Evolutionary conservation across 2,888 invertebrate species (phyloP).

Genomic region (Autographa pulchrina): DNA sequence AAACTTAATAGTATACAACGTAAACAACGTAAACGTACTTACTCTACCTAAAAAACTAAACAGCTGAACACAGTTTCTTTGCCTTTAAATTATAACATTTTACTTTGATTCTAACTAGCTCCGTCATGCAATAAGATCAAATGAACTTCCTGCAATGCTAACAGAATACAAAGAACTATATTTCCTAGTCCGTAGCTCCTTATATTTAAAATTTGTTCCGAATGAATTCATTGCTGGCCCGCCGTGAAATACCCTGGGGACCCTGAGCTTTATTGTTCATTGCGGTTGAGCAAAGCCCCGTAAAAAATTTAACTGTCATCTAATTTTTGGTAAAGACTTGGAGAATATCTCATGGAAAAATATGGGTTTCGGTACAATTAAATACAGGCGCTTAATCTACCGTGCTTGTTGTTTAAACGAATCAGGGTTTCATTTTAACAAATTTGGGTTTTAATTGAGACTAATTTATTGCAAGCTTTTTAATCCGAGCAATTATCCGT

Average conservation of each 20-base stretch:
- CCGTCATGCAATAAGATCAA: background rate
- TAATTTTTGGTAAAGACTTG: conserved; percentile 59
- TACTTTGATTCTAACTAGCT: background rate
- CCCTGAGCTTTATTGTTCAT: conserved; percentile 64
- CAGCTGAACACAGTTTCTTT: no score
- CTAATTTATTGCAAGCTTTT: background rate
- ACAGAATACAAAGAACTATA: conserved; percentile 37
- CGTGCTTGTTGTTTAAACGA: conserved; percentile 31
- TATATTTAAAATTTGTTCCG: conserved; percentile 65
- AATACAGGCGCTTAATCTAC: conserved; percentile 44
- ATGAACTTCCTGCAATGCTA: conserved; percentile 1
- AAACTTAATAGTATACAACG: no score
- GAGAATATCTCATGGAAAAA: conserved; percentile 47
- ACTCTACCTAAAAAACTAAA: no score
- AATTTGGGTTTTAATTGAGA: conserved; percentile 1
- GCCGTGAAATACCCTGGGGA: conserved; percentile 62
- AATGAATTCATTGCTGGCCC: conserved; percentile 67
- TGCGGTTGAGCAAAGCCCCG: conserved; percentile 56
- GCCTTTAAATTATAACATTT: no score
- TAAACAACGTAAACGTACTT: no score
- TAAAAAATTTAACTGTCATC: conserved; percentile 60
- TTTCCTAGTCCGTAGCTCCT: conserved; percentile 28
- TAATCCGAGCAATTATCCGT: background rate
- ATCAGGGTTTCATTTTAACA: conserved; percentile 25
- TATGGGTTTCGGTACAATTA: conserved; percentile 48